Evolutionary conservation across 1,140 invertebrate species (phyloP).

Genomic region (Formica exsecta): DNA sequence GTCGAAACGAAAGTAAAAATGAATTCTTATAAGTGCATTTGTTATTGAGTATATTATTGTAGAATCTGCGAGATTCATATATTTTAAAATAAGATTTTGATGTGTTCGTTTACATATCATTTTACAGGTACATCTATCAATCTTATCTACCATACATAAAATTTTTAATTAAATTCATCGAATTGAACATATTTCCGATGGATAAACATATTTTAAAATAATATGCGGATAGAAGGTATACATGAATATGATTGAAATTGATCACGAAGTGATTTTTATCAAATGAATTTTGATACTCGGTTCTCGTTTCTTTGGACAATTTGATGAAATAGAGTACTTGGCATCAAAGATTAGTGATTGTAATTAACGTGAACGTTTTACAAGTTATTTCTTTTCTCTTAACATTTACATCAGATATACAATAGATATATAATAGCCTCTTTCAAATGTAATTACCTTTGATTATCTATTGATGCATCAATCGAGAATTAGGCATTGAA

Average conservation of each 20-base stretch:
- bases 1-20: conserved; percentile 44
- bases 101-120: too few relatives aligned
- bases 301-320: conserved; percentile 5
- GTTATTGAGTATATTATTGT: conserved; percentile 11
- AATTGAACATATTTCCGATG: background rate
- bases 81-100: conserved; percentile 22
- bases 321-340: conserved; percentile 14
- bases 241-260: conserved; percentile 14
- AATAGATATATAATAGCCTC: background rate
- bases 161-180: conserved; percentile 32
- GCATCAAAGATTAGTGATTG: background rate
- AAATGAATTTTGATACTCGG: conserved; percentile 1
- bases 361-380: background rate
- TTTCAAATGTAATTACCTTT: conserved; percentile 23
- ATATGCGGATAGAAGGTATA: conserved; percentile 39
- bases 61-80: background rate
- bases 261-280: background rate
- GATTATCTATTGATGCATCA: conserved; percentile 33
- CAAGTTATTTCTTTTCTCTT: background rate
- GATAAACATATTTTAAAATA: background rate
- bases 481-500: conserved; percentile 50
- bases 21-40: conserved; percentile 4
- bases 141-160: background rate
- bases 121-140: background rate
- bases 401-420: conserved; percentile 28